Base-by-base conservation (phyloP, 2,888 invertebrate genomes). In the Barypeithes pellucidus region DNA sequence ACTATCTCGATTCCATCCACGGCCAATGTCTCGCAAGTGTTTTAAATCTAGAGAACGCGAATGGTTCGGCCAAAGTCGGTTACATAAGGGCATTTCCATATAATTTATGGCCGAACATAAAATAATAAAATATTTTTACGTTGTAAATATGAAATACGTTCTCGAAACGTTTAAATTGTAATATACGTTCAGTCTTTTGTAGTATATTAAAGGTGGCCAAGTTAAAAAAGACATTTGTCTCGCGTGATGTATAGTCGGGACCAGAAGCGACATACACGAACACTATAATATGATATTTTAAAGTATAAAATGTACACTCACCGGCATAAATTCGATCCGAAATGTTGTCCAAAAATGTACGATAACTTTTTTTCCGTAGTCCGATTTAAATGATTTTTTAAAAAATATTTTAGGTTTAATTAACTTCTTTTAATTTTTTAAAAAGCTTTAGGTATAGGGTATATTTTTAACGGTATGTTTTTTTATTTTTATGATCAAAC, bases 81-180 rank as follows among this genome's bases (percentile, higher is more conserved):
- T 81, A 80, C 80, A 79, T 80, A 80, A 79, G 79, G 79, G 79
- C 73, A 79, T 79, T 79, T 76, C 76, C 72, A 66, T 71, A 77
- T 80, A 79, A 82, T 81, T 80, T 81, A 82, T 76, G 75, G 70
- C 75, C 59, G 77, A 76, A 80, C 79, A 79, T 81, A 80, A 81
- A 82, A 81, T 80, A 82, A 82, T 82, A 80, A 81, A 81, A 81
- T 81, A 81, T 80, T 80, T 80, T 77, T 78, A 78, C 79, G 77
- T 76, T 79, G 72, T 75, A 78, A 80, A 80, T 78, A 77, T 81
- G 79, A 81, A 80, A 80, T 80, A 81, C 79, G 79, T 78, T 77
- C 73, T 73, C 69, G 71, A 76, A 80, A 78, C 75, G 78, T 76
- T 78, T 75, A 78, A 80, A 80, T 77, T 79, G 80, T 79, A 80